Base-by-base conservation (phyloP, 1,140 invertebrate genomes). In the Drosophila kanapiae region DNA sequence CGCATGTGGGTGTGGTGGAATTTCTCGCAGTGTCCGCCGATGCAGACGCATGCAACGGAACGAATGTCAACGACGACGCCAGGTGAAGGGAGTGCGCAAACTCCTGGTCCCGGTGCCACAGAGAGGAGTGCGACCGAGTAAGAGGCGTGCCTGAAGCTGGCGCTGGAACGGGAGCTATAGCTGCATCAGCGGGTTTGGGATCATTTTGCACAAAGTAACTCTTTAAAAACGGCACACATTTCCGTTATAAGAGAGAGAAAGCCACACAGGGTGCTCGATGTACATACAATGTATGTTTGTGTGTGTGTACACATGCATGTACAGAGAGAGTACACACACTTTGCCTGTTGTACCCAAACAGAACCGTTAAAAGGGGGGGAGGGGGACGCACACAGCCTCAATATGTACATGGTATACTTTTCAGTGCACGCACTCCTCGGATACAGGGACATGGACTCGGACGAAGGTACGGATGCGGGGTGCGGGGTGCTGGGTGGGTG, bases 1-100 rank as follows among this genome's bases (percentile, higher is more conserved):
- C 18, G 33, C 6, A 6, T 16, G 33, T 47, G 71, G 71, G 71
- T 75, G 71, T 72, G 71, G 68, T 72, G 71, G 71, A 72, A 61
- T 72, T 58, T 75, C 37, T 29, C 6, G n/a, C 35, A 72, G 54
- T 29, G 47, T 57, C 47, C 33, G 38, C 23, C 53, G 40, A 69
- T 56, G 63, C 47, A 70, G 54, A 57, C 27, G 42, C 53, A 70
- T 70, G 45, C 65, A 57, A 72, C 29, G 57, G 56, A 69, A 49
- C 64, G 63, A 65, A 59, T 37, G 53, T 35, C 49, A 6, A 35
- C 48, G 49, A 35, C 37, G 37, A 38, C 13, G 16, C 53, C 53
- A 56, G 53, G 53, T 56, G 53, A 54, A 54, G 18, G 42, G 29
- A 70, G 48, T 65, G 62, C 62, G 57, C 65, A 70, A 70, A 48